Conservation (phyloP, 2,113 vertebrate genomes). For the Prinia subflava region DNA sequence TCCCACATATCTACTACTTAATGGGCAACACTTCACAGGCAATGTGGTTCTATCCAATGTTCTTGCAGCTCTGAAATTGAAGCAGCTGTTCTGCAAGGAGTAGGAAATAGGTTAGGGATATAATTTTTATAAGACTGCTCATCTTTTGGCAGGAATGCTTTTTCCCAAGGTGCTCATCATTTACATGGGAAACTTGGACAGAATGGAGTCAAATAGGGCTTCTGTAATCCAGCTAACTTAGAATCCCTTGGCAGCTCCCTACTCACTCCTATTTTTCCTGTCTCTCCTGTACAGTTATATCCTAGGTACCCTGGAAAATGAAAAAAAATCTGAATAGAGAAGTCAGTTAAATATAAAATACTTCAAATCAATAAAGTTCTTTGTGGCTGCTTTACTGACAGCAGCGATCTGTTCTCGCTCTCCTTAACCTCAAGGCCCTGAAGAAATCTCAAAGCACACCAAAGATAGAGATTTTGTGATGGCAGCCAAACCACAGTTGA, state of each 20-base stretch:
- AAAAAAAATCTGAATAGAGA: neutral
- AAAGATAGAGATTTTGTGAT: constrained; percentile 6
- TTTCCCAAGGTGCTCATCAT: constrained; percentile 5
- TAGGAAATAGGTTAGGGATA: constrained; percentile 45
- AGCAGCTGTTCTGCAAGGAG: constrained; percentile 45
- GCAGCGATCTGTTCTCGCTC: constrained; percentile 37
- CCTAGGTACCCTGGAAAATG: neutral
- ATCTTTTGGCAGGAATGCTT: constrained; percentile 47
- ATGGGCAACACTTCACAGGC: constrained; percentile 54
- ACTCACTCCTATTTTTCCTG: neutral
- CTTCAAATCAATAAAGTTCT: constrained; percentile 56
- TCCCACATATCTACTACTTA: constrained; percentile 41
- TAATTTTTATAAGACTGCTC: constrained; percentile 63
- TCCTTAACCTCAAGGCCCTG: constrained; percentile 32
- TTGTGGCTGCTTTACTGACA: constrained; percentile 42
- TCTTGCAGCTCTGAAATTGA: constrained; percentile 50
- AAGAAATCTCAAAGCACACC: constrained; percentile 35
- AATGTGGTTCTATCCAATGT: neutral
- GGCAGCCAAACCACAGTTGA: constrained; percentile 26
- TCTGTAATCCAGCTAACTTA: neutral
- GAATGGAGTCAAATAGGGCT: constrained; percentile 17
- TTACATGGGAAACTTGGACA: constrained; percentile 26
- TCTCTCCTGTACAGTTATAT: neutral
- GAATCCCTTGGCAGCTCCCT: neutral
- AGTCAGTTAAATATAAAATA: constrained; percentile 49